Conservation (phyloP, 2,888 invertebrate genomes). For the Acleris literana region DNA sequence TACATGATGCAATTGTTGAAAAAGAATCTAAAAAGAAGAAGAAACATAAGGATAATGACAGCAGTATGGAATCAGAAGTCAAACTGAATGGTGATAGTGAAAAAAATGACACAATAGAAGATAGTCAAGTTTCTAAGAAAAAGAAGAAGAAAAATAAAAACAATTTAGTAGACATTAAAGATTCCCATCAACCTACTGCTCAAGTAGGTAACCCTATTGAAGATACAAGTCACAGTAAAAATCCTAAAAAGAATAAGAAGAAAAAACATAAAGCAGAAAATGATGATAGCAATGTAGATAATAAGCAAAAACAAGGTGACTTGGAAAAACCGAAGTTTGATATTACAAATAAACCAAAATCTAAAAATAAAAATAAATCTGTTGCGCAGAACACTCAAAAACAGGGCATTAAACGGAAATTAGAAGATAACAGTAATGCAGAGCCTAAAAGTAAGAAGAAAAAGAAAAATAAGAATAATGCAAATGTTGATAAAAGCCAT, state of each 20-base stretch:
- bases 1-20: constrained; percentile 25
- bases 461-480: constrained; percentile 38
- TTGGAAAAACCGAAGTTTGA: constrained; percentile 19
- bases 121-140: constrained; percentile 14
- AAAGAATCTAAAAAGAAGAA: constrained; percentile 46
- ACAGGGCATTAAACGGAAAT: constrained; percentile 43
- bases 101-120: constrained; percentile 16
- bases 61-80: constrained; percentile 30
- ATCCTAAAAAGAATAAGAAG: constrained; percentile 31
- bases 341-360: constrained; percentile 35
- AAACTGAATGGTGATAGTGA: neutral
- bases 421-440: constrained; percentile 36
- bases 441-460: constrained; percentile 51
- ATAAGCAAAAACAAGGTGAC: neutral
- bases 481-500: constrained; percentile 39
- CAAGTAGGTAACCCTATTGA: constrained; percentile 14
- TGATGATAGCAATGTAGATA: neutral
- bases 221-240: constrained; percentile 16
- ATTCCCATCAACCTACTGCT: neutral
- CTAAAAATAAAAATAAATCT: constrained; percentile 43
- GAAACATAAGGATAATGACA: constrained; percentile 22
- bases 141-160: constrained; percentile 38
- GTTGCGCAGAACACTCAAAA: constrained; percentile 17
- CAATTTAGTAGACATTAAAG: constrained; percentile 26
- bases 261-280: constrained; percentile 18